Evolutionary conservation across 2,113 vertebrate species (phyloP).

Genomic region (Hiodon alosoides): DNA sequence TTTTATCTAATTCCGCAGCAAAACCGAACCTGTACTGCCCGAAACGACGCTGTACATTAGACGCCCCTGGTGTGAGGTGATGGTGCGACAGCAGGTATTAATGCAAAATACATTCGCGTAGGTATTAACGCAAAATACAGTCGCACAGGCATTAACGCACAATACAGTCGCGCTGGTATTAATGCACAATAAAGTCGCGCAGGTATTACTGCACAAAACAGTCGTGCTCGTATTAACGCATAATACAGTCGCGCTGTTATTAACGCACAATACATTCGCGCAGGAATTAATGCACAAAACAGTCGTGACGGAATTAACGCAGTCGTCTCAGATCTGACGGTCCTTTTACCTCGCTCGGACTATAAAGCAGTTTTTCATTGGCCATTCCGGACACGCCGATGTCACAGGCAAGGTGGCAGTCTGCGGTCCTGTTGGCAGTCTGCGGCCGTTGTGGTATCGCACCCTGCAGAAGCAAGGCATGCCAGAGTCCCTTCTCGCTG

Average conservation of each 20-base stretch:
- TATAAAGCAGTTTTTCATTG: neutral
- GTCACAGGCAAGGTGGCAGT: neutral
- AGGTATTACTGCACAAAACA: too few species aligned
- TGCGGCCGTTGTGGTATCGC: neutral
- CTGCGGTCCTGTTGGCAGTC: neutral
- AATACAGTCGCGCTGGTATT: too few species aligned
- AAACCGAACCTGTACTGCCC: neutral
- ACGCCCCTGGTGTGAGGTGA: neutral
- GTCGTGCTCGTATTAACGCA: too few species aligned
- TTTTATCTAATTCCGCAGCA: neutral
- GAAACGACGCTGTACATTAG: neutral
- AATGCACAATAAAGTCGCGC: neutral
- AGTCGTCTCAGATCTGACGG: too few species aligned
- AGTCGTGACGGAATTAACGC: too few species aligned
- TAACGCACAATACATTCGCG: too few species aligned
- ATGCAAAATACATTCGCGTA: too few species aligned
- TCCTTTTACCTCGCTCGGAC: too few species aligned
- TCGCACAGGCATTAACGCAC: too few species aligned
- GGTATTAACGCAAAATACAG: too few species aligned
- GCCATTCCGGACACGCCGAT: neutral
- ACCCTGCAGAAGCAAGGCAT: neutral
- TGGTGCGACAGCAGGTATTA: neutral
- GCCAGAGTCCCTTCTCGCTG: slow-evolving; percentile 27
- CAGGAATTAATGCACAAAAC: too few species aligned
- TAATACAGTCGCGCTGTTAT: too few species aligned